Evolutionary conservation across 2,888 invertebrate genomes (phyloP).

Genomic region (Neoascia interrupta): DNA sequence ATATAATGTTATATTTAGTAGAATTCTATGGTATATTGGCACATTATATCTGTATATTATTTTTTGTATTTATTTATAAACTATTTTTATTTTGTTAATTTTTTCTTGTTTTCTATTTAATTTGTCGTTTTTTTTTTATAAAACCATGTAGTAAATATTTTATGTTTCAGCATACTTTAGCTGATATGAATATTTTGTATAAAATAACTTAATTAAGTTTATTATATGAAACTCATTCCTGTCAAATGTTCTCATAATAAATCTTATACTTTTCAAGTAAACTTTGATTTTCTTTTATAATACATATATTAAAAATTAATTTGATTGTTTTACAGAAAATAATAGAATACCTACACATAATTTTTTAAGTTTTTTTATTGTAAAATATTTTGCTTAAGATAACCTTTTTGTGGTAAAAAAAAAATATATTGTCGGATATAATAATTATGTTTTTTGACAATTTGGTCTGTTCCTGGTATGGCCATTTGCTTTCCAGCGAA

Average conservation of each 20-base stretch:
- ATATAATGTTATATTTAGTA: constrained; percentile 39
- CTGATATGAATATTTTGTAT: constrained; percentile 33
- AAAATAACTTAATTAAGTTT: constrained; percentile 45
- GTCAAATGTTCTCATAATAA: constrained; percentile 47
- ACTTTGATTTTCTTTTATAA: constrained; percentile 45
- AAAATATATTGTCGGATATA: no score
- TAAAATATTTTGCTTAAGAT: no score
- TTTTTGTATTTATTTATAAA: constrained; percentile 26
- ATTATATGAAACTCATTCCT: constrained; percentile 39
- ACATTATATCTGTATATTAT: constrained; percentile 36
- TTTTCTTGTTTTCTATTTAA: constrained; percentile 12
- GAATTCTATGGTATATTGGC: constrained; percentile 62
- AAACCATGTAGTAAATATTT: constrained; percentile 21
- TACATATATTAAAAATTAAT: constrained; percentile 2
- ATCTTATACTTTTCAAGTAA: constrained; percentile 63
- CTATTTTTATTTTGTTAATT: constrained; percentile 23
- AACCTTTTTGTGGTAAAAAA: no score
- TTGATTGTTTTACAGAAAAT: no score
- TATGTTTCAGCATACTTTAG: constrained; percentile 20
- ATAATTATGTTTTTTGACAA: no score
- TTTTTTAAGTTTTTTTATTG: constrained; percentile 16
- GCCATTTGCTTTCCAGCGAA: no score
- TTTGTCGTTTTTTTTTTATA: constrained; percentile 13
- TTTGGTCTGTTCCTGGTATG: no score
- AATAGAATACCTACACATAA: constrained; percentile 9